phyloP scores from a whole-genome alignment of 2,113 vertebrate genomes.

The Monopterus albus region DNA sequence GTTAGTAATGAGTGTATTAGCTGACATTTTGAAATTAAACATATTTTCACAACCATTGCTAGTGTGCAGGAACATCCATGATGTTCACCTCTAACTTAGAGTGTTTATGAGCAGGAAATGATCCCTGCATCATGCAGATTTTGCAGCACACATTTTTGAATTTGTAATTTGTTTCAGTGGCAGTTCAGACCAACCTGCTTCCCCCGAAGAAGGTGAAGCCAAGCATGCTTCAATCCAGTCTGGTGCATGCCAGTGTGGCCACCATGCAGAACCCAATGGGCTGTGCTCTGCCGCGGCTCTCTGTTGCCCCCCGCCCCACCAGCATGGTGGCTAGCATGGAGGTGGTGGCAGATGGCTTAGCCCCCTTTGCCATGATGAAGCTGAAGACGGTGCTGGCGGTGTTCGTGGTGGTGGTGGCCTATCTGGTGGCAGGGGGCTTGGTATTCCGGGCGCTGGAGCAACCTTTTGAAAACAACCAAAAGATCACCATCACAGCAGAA shows the following conservation, averaged over 20 bases:
- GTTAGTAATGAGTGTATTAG: not conserved
- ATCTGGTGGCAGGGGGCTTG: conserved; percentile 90
- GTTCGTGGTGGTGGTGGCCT: conserved; percentile 94
- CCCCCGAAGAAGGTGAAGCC: conserved; percentile 80
- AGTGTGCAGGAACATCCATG: not conserved
- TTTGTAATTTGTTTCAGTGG: conserved; percentile 54
- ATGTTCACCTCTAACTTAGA: not conserved
- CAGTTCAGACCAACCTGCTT: conserved; percentile 79
- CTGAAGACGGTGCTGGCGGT: conserved; percentile 95
- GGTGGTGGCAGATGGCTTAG: conserved; percentile 79
- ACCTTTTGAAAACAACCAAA: conserved; percentile 93
- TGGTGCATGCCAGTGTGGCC: conserved; percentile 83
- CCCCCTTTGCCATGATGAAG: conserved; percentile 93
- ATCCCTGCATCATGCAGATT: not conserved
- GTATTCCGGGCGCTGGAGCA: conserved; percentile 93
- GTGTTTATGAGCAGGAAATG: not conserved
- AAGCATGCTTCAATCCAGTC: conserved; percentile 82
- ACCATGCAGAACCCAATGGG: conserved; percentile 85
- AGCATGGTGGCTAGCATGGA: conserved; percentile 91
- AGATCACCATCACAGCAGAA: conserved; percentile 90
- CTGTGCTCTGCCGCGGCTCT: conserved; percentile 84
- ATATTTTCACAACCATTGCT: not conserved
- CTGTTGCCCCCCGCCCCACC: conserved; percentile 82
- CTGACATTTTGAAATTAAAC: not conserved
- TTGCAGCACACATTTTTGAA: not conserved